Conservation (phyloP, 2,113 vertebrate species). For the Lasiurus borealis region DNA sequence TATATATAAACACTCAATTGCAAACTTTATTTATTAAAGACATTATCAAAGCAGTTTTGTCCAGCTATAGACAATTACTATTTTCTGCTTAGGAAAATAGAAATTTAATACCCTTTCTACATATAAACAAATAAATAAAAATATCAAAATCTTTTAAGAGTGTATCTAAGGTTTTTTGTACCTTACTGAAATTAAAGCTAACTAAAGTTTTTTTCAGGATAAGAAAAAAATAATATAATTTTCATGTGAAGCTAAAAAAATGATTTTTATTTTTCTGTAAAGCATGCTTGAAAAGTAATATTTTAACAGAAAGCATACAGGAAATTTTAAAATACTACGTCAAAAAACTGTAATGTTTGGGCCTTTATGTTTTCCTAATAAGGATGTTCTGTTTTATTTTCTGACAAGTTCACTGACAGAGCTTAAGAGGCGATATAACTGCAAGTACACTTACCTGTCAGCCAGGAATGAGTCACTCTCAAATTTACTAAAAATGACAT, state of each 20-base stretch:
- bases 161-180: not conserved
- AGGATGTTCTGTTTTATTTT: too few relatives aligned
- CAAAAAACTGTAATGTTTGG: slow-evolving; percentile 56
- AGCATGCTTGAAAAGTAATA: slow-evolving; percentile 35
- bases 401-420: too few relatives aligned
- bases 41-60: slow-evolving; percentile 26
- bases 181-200: not conserved
- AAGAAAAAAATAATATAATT: slow-evolving; percentile 5
- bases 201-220: not conserved
- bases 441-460: slow-evolving; percentile 71
- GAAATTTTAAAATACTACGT: not conserved
- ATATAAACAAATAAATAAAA: slow-evolving; percentile 13
- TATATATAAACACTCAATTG: not conserved
- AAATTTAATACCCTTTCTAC: not conserved
- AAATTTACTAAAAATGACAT: slow-evolving; percentile 76
- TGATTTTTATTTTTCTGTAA: not conserved
- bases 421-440: slow-evolving; percentile 62
- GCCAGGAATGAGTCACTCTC: slow-evolving; percentile 63
- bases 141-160: not conserved
- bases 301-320: slow-evolving; percentile 4
- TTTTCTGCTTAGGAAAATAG: slow-evolving; percentile 9
- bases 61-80: too few relatives aligned
- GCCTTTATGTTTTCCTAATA: slow-evolving; percentile 68
- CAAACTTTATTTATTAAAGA: slow-evolving; percentile 15
- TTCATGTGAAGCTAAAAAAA: not conserved